Evolutionary conservation across 2,113 vertebrate genomes (phyloP).

Genomic region (Pomatorhinus ruficollis): DNA sequence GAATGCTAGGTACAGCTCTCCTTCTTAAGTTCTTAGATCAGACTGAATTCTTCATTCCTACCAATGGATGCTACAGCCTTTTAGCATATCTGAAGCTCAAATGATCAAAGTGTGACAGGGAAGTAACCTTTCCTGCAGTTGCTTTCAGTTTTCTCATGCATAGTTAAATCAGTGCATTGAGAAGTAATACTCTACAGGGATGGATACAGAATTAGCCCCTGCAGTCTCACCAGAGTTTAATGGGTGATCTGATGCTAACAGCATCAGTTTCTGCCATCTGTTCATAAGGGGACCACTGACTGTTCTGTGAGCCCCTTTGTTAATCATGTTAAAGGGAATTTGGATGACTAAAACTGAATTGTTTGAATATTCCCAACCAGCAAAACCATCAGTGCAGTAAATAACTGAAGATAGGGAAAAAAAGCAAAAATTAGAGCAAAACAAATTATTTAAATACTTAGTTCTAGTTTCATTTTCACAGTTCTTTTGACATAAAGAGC

Average conservation of each 20-base stretch:
- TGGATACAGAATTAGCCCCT: constrained; percentile 6
- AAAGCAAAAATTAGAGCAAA: not conserved
- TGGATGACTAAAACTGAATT: not conserved
- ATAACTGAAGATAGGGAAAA: not conserved
- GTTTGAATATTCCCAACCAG: not conserved
- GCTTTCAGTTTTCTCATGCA: not conserved
- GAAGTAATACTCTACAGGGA: not conserved
- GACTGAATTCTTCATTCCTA: not conserved
- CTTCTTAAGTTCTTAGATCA: not conserved
- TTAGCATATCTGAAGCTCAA: not conserved
- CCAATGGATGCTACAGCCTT: not conserved
- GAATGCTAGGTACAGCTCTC: not conserved
- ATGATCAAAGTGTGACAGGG: not conserved
- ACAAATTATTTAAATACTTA: not conserved
- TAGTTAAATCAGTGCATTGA: not conserved
- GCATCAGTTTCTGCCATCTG: constrained; percentile 26
- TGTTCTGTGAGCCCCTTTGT: not conserved
- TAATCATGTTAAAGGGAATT: constrained; percentile 13
- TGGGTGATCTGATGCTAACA: not conserved
- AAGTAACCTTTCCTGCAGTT: not conserved
- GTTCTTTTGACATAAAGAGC: not conserved
- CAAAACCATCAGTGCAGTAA: not conserved
- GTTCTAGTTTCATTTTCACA: not conserved
- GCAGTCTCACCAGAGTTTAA: not conserved
- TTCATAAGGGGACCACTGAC: constrained; percentile 3